Percentiles rank a stretch among this genome's conserved stretches.
Evolutionary conservation across 2,113 vertebrate species (phyloP).

Genomic region (Dermatemys mawii): DNA sequence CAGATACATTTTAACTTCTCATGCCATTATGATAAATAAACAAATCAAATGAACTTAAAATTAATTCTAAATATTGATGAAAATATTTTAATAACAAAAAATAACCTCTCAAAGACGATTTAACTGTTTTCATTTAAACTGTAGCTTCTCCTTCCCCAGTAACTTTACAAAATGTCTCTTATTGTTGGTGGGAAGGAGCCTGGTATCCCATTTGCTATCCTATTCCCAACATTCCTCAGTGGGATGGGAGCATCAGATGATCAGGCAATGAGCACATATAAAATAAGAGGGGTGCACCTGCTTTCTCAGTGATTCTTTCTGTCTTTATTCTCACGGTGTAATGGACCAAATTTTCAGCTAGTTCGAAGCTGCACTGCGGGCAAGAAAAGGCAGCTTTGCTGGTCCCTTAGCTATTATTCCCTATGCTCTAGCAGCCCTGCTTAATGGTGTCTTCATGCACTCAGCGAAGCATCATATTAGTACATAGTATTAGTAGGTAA

Average conservation of each 20-base stretch:
- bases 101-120: too few species aligned
- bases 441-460: not conserved
- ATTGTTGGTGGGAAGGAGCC: not conserved
- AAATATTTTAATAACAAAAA: not conserved
- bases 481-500: not conserved
- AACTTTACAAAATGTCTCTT: not conserved
- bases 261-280: not conserved
- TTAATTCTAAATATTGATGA: not conserved
- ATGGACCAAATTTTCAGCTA: not conserved
- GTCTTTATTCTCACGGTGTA: not conserved
- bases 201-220: not conserved
- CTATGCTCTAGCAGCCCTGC: not conserved
- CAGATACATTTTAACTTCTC: not conserved
- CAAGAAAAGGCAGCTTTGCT: not conserved
- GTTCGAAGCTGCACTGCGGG: not conserved
- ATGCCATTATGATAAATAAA: not conserved
- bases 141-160: not conserved
- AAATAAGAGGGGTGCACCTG: not conserved
- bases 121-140: accelerated
- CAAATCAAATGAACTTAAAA: not conserved
- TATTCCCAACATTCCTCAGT: not conserved
- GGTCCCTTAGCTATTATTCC: not conserved
- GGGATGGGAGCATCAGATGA: not conserved
- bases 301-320: not conserved
- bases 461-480: not conserved